Evolutionary conservation across 2,113 vertebrate species (phyloP), one percentile per base, ranked within the genome.

Genomic region (Pampusana beccarii): DNA sequence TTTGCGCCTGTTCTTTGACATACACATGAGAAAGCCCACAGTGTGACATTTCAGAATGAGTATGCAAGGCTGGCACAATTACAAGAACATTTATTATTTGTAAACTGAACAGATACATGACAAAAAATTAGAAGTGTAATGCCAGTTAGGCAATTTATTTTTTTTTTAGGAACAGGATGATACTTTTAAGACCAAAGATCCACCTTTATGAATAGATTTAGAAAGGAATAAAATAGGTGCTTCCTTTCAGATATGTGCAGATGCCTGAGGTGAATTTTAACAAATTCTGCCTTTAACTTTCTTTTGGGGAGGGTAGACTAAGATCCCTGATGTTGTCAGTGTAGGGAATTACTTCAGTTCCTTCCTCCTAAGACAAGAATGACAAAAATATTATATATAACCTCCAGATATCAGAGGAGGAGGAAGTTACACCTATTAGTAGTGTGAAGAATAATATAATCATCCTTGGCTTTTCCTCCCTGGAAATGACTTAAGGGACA

Each of bases 261-360:
- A 70, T 44, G 19, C 88, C 69, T 90, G 90, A 67, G 57, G 54
- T 83, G 77, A 95, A 83, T 97, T 95, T 97, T 90, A 95, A 93
- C 36, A 93, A 42, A 70, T 92, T 96, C 88, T 92, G 80, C 88
- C 62, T 61, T 93, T 80, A 78, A 34, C 62, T 94, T 80, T 96
- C 82, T 93, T 96, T 95, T 88, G 74, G 61, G 66, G 80, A 94
- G 34, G 21, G 18, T 64, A 91, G 65, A 62, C 65, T 95, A 90
- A 95, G 58, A 97, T 97, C 97, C 88, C 93, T 96, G 95, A 97
- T 96, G 93, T 88, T 95, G 80, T 96, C 95, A 97, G 14, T 93
- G 60, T 85, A 95, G 80, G 88, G 93, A 97, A 97, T 97, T 94
- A 97, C 93, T 97, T 98, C 73, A 97, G 95, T 97, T 97, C 97